A percentile compares a stretch with the other conserved stretches of the same genome.
Conservation (phyloP, 2,888 invertebrate species). For the Ametastegia equiseti region DNA sequence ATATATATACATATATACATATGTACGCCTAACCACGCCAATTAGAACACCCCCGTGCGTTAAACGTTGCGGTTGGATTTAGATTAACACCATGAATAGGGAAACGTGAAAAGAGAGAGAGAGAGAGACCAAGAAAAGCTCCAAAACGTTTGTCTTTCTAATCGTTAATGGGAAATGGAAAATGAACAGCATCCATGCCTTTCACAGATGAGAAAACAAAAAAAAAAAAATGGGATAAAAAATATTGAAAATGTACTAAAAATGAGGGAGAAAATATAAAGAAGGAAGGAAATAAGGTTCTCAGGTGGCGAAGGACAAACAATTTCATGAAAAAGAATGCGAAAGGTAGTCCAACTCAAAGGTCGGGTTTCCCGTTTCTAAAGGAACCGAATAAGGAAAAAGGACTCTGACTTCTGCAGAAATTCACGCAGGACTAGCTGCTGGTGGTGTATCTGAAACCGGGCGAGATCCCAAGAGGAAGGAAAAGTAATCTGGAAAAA, state of each 20-base stretch:
- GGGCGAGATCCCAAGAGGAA: constrained; percentile 3
- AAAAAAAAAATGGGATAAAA: neutral
- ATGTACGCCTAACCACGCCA: neutral
- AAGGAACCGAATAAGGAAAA: neutral
- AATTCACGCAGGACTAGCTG: neutral
- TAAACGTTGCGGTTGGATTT: constrained; percentile 23
- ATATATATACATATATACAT: neutral
- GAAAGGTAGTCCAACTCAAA: neutral
- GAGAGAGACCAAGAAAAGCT: neutral
- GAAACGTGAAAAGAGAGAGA: neutral
- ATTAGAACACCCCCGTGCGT: neutral
- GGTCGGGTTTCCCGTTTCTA: constrained; percentile 14
- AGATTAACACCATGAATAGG: neutral
- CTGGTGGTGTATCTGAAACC: too few relatives aligned
- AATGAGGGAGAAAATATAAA: neutral
- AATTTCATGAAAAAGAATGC: constrained; percentile 1
- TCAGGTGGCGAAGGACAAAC: neutral
- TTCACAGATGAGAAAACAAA: neutral
- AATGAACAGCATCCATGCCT: neutral
- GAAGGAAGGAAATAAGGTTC: constrained; percentile 5
- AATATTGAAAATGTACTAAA: neutral
- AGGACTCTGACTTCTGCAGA: constrained; percentile 9
- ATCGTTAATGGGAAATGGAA: neutral
- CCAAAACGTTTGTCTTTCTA: neutral
- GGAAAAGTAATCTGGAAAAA: constrained; percentile 33